Conservation (phyloP, 2,888 invertebrate species). For the Acanthococcus lagerstroemiae region DNA sequence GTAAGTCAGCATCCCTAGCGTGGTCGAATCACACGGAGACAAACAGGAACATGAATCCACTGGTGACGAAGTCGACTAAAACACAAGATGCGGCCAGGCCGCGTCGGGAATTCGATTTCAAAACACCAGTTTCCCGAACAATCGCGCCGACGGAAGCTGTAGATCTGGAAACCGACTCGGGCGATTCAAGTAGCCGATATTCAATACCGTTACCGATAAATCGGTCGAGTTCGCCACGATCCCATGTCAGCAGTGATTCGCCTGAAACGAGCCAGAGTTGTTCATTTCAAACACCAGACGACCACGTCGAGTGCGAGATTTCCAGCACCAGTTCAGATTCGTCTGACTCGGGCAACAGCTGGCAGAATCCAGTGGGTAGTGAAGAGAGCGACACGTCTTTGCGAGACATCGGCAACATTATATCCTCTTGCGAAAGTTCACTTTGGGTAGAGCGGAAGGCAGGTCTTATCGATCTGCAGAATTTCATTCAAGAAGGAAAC, state of each 20-base stretch:
- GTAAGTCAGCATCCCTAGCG: background rate
- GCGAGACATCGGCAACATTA: conserved; percentile 63
- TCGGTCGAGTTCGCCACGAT: conserved; percentile 85
- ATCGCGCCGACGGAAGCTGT: background rate
- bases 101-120: conserved; percentile 60
- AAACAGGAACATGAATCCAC: conserved; percentile 86
- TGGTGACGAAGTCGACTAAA: conserved; percentile 78
- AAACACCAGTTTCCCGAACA: conserved; percentile 6
- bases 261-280: conserved; percentile 48
- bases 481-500: conserved; percentile 60
- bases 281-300: conserved; percentile 45
- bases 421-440: conserved; percentile 74
- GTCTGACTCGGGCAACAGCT: conserved; percentile 75
- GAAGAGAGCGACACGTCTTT: conserved; percentile 46
- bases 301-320: conserved; percentile 83
- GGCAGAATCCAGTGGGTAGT: conserved; percentile 60
- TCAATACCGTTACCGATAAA: conserved; percentile 88
- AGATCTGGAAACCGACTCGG: conserved; percentile 23
- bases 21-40: conserved; percentile 44
- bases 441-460: conserved; percentile 94
- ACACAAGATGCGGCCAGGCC: conserved; percentile 72
- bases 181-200: conserved; percentile 52
- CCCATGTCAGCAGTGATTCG: conserved; percentile 64
- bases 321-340: conserved; percentile 91
- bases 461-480: conserved; percentile 70